Evolutionary conservation across 2,797 vertebrate species (phyloP), one percentile per base, ranked within the genome.

Genomic region (Tangara arthus): DNA sequence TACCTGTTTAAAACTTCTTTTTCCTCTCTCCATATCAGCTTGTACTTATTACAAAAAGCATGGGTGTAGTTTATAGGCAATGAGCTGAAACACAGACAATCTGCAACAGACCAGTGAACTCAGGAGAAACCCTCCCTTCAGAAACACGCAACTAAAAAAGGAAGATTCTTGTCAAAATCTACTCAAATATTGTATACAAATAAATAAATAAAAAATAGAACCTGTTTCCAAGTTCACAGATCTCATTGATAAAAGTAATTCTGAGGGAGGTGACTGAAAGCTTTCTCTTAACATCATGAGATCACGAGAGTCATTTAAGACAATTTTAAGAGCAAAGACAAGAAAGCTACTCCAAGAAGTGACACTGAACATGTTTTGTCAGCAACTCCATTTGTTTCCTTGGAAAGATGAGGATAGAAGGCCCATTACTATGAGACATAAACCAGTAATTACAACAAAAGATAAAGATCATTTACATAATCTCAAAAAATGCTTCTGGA

Each of bases 61-160:
- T 1, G 1, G 5, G 21, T 82, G 28, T n/a, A 50, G 60, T 70
- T 79, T 44, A 82, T 9, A 77, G 41, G 28, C 6, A 10, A 44
- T 4, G 15, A 28, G 21, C 52, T 70, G 44, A 76, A 87, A 80
- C 15, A 89, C 11, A 41, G 39, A 41, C 19, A 37, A 32, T n/a
- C 17, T 1, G 0, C 3, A 8, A 37, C 1, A 21, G 26, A 61
- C 16, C 4, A 80, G 17, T 8, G 23, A 86, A 55, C 32, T 37
- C 24, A 5, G 20, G 8, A 78, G 27, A 81, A 78, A 70, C 10
- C 21, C 11, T 19, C 24, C 22, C 24, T 60, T 88, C 61, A 81
- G 28, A 68, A 85, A 77, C 0, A 4, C 0, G 0, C 26, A 57
- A 41, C 7, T 34, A 26, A 69, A 69, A 82, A 77, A 27, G 12